phyloP scores from a whole-genome alignment of 1,140 invertebrate species.

The Sycophaga agraensis region DNA sequence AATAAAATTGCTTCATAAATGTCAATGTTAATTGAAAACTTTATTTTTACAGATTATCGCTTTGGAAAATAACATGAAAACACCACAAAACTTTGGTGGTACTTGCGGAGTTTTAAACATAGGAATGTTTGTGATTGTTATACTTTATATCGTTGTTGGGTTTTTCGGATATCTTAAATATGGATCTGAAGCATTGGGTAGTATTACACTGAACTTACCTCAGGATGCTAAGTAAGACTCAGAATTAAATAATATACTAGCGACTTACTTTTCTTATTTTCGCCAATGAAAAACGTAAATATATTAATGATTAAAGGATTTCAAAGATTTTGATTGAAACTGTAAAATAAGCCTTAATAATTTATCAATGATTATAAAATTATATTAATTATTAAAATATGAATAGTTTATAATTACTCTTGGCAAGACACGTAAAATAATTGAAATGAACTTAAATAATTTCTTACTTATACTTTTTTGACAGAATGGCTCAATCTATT shows the following conservation, averaged over 20 bases:
- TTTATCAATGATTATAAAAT: too few relatives aligned
- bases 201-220: slow-evolving; percentile 75
- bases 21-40: too few relatives aligned
- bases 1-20: too few relatives aligned
- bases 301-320: too few relatives aligned
- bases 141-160: slow-evolving; percentile 74
- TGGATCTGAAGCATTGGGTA: slow-evolving; percentile 65
- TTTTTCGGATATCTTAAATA: slow-evolving; percentile 84
- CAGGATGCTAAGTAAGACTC: slow-evolving; percentile 57
- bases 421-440: too few relatives aligned
- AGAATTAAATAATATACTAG: slow-evolving; percentile 18
- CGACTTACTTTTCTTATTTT: slow-evolving; percentile 13
- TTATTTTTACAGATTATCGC: slow-evolving; percentile 69
- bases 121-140: slow-evolving; percentile 74
- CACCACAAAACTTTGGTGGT: slow-evolving; percentile 70
- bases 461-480: slow-evolving; percentile 39
- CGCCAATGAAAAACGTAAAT: slow-evolving; percentile 8
- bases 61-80: slow-evolving; percentile 84
- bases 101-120: slow-evolving; percentile 75
- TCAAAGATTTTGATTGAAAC: too few relatives aligned
- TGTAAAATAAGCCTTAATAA: too few relatives aligned
- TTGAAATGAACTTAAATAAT: too few relatives aligned
- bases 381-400: too few relatives aligned
- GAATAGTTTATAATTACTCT: too few relatives aligned
- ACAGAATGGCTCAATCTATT: slow-evolving; percentile 76